phyloP scores from a whole-genome alignment of 2,113 vertebrate species.

The Erinaceus europaeus region DNA sequence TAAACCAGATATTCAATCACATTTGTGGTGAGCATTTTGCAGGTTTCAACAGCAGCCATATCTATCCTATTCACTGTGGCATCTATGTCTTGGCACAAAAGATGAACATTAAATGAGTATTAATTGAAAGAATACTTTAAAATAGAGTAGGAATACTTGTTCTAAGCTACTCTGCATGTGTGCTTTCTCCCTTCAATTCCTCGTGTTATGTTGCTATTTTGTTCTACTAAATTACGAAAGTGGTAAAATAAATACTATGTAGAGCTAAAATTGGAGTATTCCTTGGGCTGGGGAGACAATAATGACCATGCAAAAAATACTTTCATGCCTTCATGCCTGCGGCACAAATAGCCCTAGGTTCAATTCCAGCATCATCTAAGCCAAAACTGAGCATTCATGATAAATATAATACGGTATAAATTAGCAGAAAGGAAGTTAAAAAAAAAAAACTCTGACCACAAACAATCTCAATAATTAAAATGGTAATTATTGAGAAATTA shows the following conservation, averaged over 20 bases:
- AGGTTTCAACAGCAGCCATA: background rate
- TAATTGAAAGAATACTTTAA: background rate
- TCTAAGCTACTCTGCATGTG: background rate
- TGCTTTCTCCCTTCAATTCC: conserved; percentile 7
- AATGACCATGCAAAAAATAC: too few species aligned
- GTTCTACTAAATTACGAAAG: too few species aligned
- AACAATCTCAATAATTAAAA: background rate
- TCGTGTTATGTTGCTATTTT: too few species aligned
- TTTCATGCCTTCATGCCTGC: too few species aligned
- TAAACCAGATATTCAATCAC: background rate
- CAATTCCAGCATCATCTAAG: background rate
- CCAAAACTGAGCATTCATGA: too few species aligned
- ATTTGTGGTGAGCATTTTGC: too few species aligned
- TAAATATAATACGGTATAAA: too few species aligned
- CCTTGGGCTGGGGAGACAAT: background rate
- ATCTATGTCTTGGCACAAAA: background rate
- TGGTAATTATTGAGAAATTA: background rate
- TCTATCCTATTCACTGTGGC: background rate
- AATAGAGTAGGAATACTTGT: background rate
- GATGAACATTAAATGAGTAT: background rate
- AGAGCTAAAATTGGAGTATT: too few species aligned
- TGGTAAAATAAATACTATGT: too few species aligned
- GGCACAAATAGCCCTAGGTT: background rate
- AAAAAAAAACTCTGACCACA: background rate
- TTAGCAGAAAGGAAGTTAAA: conserved; percentile 15